phyloP scores from a whole-genome alignment of 2,113 vertebrate species.

The human (Homo sapiens) region GRCh38 chr12:29213501-29214000 shows the following conservation, averaged over 20 bases:
- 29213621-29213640: too few relatives aligned
- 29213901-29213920: background rate
- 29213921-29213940: background rate
- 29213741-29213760: background rate
- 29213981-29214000: background rate
- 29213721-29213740: background rate
- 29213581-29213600: too few relatives aligned
- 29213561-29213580: too few relatives aligned
- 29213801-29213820: background rate
- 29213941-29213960: background rate
- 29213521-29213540: too few relatives aligned
- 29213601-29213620: too few relatives aligned
- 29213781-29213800: background rate
- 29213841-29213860: background rate
- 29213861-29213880: background rate
- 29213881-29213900: background rate
- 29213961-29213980: background rate
- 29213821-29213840: background rate
- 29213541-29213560: too few relatives aligned
- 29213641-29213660: too few relatives aligned
- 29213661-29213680: too few relatives aligned
- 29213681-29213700: too few relatives aligned
- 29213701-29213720: too few relatives aligned
- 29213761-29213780: background rate
- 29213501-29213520: too few relatives aligned